Base-by-base conservation (phyloP, 1,140 invertebrate species). In the Leptopilina boulardi region DNA sequence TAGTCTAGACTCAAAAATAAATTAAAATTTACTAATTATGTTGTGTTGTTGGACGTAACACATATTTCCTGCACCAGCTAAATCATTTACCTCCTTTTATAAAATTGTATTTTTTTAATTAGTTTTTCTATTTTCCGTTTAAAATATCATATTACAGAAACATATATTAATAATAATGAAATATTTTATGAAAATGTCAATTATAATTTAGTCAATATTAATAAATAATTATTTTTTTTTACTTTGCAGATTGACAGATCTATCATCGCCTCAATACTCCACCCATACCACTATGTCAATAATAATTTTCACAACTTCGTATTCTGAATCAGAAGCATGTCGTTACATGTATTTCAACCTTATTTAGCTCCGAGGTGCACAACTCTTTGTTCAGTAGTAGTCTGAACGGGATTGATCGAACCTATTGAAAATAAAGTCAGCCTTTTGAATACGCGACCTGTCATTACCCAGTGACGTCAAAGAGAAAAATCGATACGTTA, bases 401-500 rank as follows among this genome's bases (percentile, higher is more conserved):
- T n/a, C 26, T 66, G 59, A 66, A 66, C 23, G 19, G 23, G 56
- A 26, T 11, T 59, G 13, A 59, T 66, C 59, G 44, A 79, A 82
- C 77, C 76, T 76, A 54, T 71, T 47, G 71, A 73, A 76, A 77
- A 79, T 73, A 77, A 82, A 76, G 70, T 82, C 74, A 74, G 71
- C 23, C 23, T 30, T 75, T 73, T 18, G 66, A 42, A 71, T 79
- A 74, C 26, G 56, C 71, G 80, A 81, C 73, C 73, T 76, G 75
- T 81, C 80, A 77, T 75, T 70, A 75, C 76, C 73, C 74, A 42
- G 66, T 73, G 75, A 77, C 77, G 72, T 78, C 80, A 78, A 73
- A 77, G 26, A 66, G 76, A 70, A 82, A 82, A 79, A 82, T 82
- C 80, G 77, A 82, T 82, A 82, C 77, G 80, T 82, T 82, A 82